Percentiles rank a stretch among this genome's conserved stretches.
Evolutionary conservation across 2,797 vertebrate genomes (phyloP).

Genomic region (Lacerta agilis): DNA sequence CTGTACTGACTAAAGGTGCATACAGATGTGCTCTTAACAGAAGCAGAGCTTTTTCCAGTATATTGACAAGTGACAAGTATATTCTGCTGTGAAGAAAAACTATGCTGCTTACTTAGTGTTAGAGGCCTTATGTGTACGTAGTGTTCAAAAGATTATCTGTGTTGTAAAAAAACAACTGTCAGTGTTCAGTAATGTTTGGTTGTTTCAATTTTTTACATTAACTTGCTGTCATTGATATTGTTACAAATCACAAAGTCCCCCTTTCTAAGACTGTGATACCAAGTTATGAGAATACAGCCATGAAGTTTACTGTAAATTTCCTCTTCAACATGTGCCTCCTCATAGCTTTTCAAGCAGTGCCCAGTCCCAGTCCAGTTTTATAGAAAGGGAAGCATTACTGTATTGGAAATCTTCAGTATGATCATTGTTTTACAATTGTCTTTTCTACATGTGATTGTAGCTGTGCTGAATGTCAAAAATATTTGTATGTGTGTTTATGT

Average conservation of each 20-base stretch:
- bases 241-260: slow-evolving; percentile 50
- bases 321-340: slow-evolving; percentile 56
- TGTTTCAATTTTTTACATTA: slow-evolving; percentile 54
- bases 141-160: slow-evolving; percentile 23
- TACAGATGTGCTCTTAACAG: slow-evolving; percentile 31
- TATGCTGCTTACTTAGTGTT: slow-evolving; percentile 75
- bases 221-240: slow-evolving; percentile 40
- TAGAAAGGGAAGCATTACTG: slow-evolving; percentile 52
- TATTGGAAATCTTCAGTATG: slow-evolving; percentile 36
- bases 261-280: rapidly evolving
- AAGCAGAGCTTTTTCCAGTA: slow-evolving; percentile 52
- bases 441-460: slow-evolving; percentile 58
- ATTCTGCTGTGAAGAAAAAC: slow-evolving; percentile 56
- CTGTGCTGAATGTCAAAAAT: slow-evolving; percentile 61
- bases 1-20: slow-evolving; percentile 32
- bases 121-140: slow-evolving; percentile 72
- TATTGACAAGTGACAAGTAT: slow-evolving; percentile 39
- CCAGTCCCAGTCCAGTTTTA: slow-evolving; percentile 60
- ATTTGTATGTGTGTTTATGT: slow-evolving; percentile 56
- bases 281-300: slow-evolving; percentile 15
- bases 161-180: slow-evolving; percentile 33
- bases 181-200: slow-evolving; percentile 16
- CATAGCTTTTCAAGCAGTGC: slow-evolving; percentile 37
- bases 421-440: slow-evolving; percentile 48
- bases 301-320: slow-evolving; percentile 24